Evolutionary conservation across 2,888 invertebrate species (phyloP).

Genomic region (Petrophora chlorosata): DNA sequence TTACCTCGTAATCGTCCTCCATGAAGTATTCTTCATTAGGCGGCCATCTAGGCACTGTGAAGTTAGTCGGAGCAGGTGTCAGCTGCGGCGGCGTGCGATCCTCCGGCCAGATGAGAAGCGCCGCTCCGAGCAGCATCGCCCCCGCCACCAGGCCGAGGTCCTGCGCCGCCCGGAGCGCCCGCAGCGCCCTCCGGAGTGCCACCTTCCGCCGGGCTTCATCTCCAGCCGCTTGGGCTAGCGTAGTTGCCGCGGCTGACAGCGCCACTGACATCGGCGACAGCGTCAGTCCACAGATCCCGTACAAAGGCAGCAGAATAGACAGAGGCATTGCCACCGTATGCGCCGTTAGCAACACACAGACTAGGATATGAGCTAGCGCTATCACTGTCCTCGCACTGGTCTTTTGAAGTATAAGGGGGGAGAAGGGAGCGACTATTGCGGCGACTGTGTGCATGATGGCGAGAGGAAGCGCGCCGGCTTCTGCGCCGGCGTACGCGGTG

Average conservation of each 20-base stretch:
- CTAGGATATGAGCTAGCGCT: constrained; percentile 79
- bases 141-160: constrained; percentile 74
- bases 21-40: constrained; percentile 79
- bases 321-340: constrained; percentile 77
- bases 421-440: constrained; percentile 80
- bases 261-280: constrained; percentile 84
- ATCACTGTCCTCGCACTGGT: constrained; percentile 67
- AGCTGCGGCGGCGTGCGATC: constrained; percentile 70
- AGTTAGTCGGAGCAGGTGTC: constrained; percentile 64
- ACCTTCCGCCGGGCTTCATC: constrained; percentile 69
- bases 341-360: constrained; percentile 84
- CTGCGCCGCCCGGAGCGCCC: constrained; percentile 74
- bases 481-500: constrained; percentile 76
- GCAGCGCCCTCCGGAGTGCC: constrained; percentile 66
- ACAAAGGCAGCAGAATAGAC: constrained; percentile 64
- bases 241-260: constrained; percentile 83
- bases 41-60: constrained; percentile 68
- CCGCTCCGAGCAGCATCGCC: constrained; percentile 67
- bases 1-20: constrained; percentile 83
- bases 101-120: constrained; percentile 79
- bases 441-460: constrained; percentile 85
- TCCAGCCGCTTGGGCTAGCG: constrained; percentile 80
- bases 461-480: constrained; percentile 85
- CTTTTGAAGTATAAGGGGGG: constrained; percentile 72
- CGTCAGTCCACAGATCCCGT: constrained; percentile 80